Base-by-base conservation (phyloP, 92 coral and sea anemone genomes). In the Metridium senile region DNA sequence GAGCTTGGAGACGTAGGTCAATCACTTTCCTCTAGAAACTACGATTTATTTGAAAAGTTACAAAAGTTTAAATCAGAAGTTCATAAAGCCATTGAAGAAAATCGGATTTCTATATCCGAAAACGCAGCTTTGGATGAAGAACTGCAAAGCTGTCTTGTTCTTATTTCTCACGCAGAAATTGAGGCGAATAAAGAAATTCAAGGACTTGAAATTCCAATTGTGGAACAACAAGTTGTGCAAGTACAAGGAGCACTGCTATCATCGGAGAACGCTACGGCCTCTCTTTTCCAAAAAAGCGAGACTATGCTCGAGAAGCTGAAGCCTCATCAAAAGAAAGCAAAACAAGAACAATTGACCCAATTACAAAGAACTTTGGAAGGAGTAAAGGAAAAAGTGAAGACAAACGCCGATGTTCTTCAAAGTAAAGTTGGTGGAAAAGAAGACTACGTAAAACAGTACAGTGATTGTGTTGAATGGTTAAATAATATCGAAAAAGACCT, bases 351-450 rank as follows among this genome's bases (percentile, higher is more conserved):
- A 72, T 66, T 83, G 33, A 77, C 70, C 26, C 69, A 74, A 2
- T 56, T 93, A n/a, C 74, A 77, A 57, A 62, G 76, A 13, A 65
- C 79, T n/a, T 87, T 90, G 84, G 89, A 83, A 18, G 83, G 58
- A 58, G 89, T 87, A 1, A 89, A 86, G 49, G 85, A 80, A 72
- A 87, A 82, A 51, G 81, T 80, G 6, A 75, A 66, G 35, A 71
- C 32, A 3, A 86, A 75, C 52, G 76, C 88, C 25, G 80, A 77
- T 29, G 70, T 27, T 49, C 76, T 88, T 49, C 85, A 90, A 56
- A 72, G 69, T 30, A 86, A 79, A 39, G 73, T 86, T 47, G 76
- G 64, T 26, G 66, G 53, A 32, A 70, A 82, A 26, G 82, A 74
- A 67, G 79, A 81, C 25, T 91, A 87, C 68, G 83, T 82, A 20